Percentiles rank a stretch among this genome's conserved stretches.
phyloP scores from a whole-genome alignment of 2,888 invertebrate genomes.

The Caenorhabditis becei region DNA sequence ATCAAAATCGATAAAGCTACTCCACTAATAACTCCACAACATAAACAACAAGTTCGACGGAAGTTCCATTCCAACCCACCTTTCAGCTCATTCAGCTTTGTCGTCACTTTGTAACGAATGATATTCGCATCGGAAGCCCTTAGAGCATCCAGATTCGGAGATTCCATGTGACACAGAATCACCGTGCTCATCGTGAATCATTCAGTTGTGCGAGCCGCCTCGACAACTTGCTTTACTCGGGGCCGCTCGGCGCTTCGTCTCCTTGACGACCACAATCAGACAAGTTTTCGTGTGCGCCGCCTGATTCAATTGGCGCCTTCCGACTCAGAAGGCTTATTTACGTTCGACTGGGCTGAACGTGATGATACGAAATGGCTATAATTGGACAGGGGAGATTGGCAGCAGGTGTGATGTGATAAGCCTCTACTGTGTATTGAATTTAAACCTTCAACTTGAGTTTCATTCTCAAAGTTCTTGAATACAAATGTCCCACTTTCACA shows the following conservation, averaged over 20 bases:
- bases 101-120: constrained; percentile 49
- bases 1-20: too few relatives aligned
- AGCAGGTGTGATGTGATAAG: too few relatives aligned
- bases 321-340: too few relatives aligned
- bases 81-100: constrained; percentile 46
- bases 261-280: constrained; percentile 36
- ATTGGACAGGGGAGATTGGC: too few relatives aligned
- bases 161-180: constrained; percentile 65
- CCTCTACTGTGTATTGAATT: too few relatives aligned
- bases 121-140: constrained; percentile 55
- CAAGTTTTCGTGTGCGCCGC: constrained; percentile 1
- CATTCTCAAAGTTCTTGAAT: too few relatives aligned
- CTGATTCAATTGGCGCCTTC: constrained; percentile 38
- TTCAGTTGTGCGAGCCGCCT: not conserved
- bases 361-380: too few relatives aligned
- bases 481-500: too few relatives aligned
- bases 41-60: not conserved
- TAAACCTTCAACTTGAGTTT: too few relatives aligned
- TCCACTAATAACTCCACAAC: not conserved
- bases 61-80: constrained; percentile 21
- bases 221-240: not conserved
- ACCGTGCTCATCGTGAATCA: constrained; percentile 61
- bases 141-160: constrained; percentile 59
- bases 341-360: too few relatives aligned
- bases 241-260: constrained; percentile 21